A percentile compares a stretch with the other conserved stretches of the same genome.
Evolutionary conservation across 2,797 vertebrate genomes (phyloP).

Genomic region (Lycodopsis pacificus): DNA sequence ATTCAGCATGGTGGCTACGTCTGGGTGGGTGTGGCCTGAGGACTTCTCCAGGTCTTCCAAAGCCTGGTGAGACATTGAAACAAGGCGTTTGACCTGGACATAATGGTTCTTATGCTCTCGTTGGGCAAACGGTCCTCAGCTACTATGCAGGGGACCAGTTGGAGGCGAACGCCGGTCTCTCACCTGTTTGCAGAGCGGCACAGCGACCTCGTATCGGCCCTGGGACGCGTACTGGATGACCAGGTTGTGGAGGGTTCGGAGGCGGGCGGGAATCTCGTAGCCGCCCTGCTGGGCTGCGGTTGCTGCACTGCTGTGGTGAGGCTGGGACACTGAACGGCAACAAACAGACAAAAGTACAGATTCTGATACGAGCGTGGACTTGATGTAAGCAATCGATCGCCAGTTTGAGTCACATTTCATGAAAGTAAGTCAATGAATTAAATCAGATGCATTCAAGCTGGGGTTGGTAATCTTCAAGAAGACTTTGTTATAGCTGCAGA

Average conservation of each 20-base stretch:
- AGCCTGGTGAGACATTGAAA: conserved; percentile 75
- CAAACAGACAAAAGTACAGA: background rate
- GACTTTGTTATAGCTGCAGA: background rate
- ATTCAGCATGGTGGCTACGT: conserved; percentile 94
- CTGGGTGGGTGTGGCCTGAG: conserved; percentile 92
- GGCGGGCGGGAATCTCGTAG: conserved; percentile 91
- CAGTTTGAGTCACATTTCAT: background rate
- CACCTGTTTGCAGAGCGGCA: conserved; percentile 90
- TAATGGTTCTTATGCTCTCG: background rate
- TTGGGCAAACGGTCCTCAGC: background rate
- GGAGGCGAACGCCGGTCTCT: background rate
- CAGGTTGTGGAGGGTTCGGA: conserved; percentile 91
- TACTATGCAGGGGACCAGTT: background rate
- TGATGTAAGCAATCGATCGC: background rate
- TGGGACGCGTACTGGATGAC: conserved; percentile 93
- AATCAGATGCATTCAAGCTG: background rate
- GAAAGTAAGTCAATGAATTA: background rate
- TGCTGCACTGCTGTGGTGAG: conserved; percentile 77
- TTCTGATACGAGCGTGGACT: background rate
- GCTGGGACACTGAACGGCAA: conserved; percentile 74
- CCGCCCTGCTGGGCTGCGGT: conserved; percentile 89
- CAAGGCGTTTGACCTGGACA: background rate
- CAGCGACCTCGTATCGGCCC: conserved; percentile 92
- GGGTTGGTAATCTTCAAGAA: background rate
- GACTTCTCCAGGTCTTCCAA: conserved; percentile 92